Percentiles rank a stretch among this genome's conserved stretches.
Evolutionary conservation across 2,797 vertebrate genomes (phyloP).

Genomic region (Ceyx erithaca): DNA sequence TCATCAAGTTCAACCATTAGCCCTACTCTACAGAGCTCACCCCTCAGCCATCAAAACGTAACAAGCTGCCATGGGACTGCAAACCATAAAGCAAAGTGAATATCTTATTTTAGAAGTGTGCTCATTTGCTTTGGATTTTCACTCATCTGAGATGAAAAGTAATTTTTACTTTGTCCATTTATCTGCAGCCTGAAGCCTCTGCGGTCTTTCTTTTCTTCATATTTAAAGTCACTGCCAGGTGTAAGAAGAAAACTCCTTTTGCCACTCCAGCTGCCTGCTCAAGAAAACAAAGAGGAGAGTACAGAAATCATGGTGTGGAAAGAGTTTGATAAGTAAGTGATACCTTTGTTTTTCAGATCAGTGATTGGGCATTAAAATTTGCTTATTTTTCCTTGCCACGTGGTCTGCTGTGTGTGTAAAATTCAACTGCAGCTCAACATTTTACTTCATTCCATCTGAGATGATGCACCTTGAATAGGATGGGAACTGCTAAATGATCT

Average conservation of each 20-base stretch:
- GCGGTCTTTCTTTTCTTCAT: slow-evolving; percentile 91
- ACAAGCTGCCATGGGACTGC: neutral
- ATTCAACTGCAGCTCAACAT: neutral
- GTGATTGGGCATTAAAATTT: neutral
- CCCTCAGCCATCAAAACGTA: neutral
- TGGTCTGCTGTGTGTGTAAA: neutral
- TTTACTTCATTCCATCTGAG: neutral
- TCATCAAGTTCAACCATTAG: no score
- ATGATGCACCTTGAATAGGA: neutral
- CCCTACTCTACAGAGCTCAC: no score
- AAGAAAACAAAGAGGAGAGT: slow-evolving; percentile 35
- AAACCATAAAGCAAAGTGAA: neutral
- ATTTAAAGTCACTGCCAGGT: slow-evolving; percentile 86
- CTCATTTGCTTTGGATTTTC: neutral
- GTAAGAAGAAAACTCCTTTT: slow-evolving; percentile 80
- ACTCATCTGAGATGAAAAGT: neutral
- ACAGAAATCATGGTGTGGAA: slow-evolving; percentile 76
- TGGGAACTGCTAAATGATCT: neutral
- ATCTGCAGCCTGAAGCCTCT: slow-evolving; percentile 85
- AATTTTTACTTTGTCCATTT: neutral
- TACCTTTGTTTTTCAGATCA: neutral
- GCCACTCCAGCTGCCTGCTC: slow-evolving; percentile 51
- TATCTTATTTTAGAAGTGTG: neutral
- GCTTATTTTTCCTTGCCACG: accelerated
- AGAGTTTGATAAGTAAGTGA: slow-evolving; percentile 87